A percentile compares a stretch with the other conserved stretches of the same genome.
These are phyloP conservation scores for Sebastolobus alascanus DNA, from an alignment of 2,797 vertebrate genomes.

Conservation along the genomic window DNA sequence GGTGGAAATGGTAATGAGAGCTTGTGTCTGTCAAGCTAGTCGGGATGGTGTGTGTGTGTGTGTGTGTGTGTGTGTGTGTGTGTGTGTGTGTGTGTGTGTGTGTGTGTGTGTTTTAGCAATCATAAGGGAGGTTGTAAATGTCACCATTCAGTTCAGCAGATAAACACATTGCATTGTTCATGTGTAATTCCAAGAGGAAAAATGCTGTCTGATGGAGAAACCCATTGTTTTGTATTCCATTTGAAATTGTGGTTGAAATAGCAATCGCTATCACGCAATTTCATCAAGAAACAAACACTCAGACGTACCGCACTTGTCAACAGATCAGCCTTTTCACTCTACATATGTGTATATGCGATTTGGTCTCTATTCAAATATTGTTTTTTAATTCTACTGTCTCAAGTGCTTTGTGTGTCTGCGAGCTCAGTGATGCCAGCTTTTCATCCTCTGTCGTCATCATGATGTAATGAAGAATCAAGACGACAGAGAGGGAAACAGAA, in stretches of 20 bases:
- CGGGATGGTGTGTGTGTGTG: background rate
- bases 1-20: slow-evolving; percentile 47
- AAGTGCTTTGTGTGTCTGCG: slow-evolving; percentile 35
- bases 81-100: background rate
- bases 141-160: slow-evolving; percentile 20
- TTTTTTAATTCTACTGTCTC: slow-evolving; percentile 31
- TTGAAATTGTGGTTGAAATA: slow-evolving; percentile 31
- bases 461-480: slow-evolving; percentile 38
- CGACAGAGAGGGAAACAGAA: slow-evolving; percentile 15
- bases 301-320: slow-evolving; percentile 24
- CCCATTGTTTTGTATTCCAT: slow-evolving; percentile 22
- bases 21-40: slow-evolving; percentile 39
- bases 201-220: slow-evolving; percentile 31
- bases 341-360: slow-evolving; percentile 28
- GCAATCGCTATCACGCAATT: slow-evolving; percentile 37
- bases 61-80: background rate
- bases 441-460: slow-evolving; percentile 50
- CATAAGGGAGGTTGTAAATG: slow-evolving; percentile 26
- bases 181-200: slow-evolving; percentile 13
- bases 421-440: slow-evolving; percentile 21
- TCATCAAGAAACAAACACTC: slow-evolving; percentile 50
- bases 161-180: background rate
- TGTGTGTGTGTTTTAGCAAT: slow-evolving; percentile 3
- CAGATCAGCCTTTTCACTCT: slow-evolving; percentile 51
- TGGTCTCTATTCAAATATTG: slow-evolving; percentile 51